Conservation (phyloP, 2,113 vertebrate species). For the Pseudolaguvia tuberculata region DNA sequence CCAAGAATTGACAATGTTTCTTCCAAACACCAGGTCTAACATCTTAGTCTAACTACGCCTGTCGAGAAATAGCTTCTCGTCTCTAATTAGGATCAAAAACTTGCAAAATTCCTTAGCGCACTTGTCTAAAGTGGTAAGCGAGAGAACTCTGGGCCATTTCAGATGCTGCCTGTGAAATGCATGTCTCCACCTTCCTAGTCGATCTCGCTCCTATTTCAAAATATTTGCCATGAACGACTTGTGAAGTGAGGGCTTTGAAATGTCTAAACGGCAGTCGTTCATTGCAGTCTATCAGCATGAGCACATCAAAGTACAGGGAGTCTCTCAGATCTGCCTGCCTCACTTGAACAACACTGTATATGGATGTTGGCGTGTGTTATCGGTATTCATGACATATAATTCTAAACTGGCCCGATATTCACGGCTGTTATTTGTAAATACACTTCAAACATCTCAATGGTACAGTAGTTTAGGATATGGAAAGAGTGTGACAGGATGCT, state of each 20-base stretch:
- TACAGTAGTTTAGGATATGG: conserved; percentile 37
- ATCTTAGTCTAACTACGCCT: neutral
- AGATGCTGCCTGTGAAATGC: conserved; percentile 35
- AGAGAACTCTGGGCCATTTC: conserved; percentile 47
- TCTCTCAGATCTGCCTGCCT: conserved; percentile 52
- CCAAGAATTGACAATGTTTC: neutral
- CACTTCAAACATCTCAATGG: conserved; percentile 50
- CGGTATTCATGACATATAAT: conserved; percentile 47
- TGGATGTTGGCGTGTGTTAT: conserved; percentile 44
- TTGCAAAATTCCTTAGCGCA: conserved; percentile 27
- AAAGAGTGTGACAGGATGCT: conserved; percentile 36
- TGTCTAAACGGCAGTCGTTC: conserved; percentile 52
- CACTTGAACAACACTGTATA: conserved; percentile 41
- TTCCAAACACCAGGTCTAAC: conserved; percentile 1
- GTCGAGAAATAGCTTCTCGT: conserved; percentile 8
- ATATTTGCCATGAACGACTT: conserved; percentile 53
- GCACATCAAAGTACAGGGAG: conserved; percentile 52
- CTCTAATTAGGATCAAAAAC: conserved; percentile 43
- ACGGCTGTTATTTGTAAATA: conserved; percentile 49
- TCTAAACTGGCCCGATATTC: conserved; percentile 50
- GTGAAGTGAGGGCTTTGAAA: conserved; percentile 50
- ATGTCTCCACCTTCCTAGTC: conserved; percentile 34
- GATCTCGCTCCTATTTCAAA: conserved; percentile 49
- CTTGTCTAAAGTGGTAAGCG: conserved; percentile 44
- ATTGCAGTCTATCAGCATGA: conserved; percentile 45